phyloP scores from a whole-genome alignment of 2,797 vertebrate species.

The Triplophysa yarkandensis region DNA sequence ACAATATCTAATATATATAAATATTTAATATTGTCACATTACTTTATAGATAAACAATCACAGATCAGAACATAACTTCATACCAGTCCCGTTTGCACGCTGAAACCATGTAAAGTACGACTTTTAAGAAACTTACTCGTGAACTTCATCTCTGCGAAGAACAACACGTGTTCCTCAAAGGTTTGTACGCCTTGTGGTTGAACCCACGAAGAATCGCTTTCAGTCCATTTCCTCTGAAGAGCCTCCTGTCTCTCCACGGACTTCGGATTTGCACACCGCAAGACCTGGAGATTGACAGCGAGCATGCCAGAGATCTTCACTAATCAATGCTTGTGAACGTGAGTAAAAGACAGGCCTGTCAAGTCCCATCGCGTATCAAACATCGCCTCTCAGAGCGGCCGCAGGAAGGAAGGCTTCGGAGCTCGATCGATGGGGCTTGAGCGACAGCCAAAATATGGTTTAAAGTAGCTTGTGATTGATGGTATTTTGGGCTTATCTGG shows the following conservation, averaged over 20 bases:
- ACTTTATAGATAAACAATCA: no score
- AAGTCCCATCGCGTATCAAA: conserved; percentile 11
- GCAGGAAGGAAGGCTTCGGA: conserved; percentile 23
- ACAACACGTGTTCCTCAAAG: background rate
- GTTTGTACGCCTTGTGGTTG: background rate
- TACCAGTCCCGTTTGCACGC: no score
- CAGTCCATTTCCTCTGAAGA: conserved; percentile 3
- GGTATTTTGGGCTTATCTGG: conserved; percentile 43
- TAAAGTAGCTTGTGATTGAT: conserved; percentile 52
- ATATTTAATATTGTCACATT: no score
- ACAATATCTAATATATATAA: no score
- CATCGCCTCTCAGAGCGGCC: conserved; percentile 2
- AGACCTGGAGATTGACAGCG: conserved; percentile 33
- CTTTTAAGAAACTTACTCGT: no score
- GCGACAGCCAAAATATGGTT: conserved; percentile 40
- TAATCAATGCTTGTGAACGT: conserved; percentile 43
- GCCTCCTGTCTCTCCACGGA: background rate
- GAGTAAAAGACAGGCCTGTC: conserved; percentile 36
- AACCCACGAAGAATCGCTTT: background rate
- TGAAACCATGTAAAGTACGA: no score
- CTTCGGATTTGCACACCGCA: conserved; percentile 15
- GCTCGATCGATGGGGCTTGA: conserved; percentile 33
- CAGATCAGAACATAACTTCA: no score
- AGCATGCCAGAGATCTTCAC: conserved; percentile 23
- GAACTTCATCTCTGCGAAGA: no score